These are phyloP conservation scores for Chironomus tepperi DNA, from an alignment of 1,140 invertebrate species.

Conservation along the genomic window DNA sequence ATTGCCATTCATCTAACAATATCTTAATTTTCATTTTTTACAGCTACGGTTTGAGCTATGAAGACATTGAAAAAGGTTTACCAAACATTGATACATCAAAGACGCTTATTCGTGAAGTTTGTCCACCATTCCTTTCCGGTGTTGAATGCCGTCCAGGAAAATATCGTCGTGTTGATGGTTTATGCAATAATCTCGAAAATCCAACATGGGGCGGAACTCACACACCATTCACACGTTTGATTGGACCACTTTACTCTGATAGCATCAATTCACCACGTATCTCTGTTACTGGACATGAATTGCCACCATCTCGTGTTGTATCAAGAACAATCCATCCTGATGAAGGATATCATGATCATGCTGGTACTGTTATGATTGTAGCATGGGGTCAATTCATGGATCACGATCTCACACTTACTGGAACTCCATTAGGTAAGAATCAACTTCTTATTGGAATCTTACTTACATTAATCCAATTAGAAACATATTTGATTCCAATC, in stretches of 20 bases:
- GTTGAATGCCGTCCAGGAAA: conserved; percentile 84
- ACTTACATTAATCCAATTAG: too few species aligned
- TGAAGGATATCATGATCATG: conserved; percentile 85
- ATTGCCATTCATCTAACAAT: too few species aligned
- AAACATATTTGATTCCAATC: too few species aligned
- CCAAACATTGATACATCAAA: conserved; percentile 84
- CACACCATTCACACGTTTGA: conserved; percentile 70
- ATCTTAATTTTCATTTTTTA: conserved; percentile 28
- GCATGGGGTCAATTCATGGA: conserved; percentile 94
- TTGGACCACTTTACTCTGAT: conserved; percentile 69
- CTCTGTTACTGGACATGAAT: conserved; percentile 57
- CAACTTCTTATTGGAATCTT: too few species aligned
- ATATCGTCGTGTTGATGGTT: conserved; percentile 79
- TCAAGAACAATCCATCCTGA: conserved; percentile 85
- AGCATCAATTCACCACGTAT: conserved; percentile 73
- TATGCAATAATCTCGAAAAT: conserved; percentile 87
- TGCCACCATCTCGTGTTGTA: conserved; percentile 74
- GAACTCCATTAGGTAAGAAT: conserved; percentile 67
- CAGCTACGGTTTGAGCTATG: conserved; percentile 74
- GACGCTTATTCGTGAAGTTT: conserved; percentile 76
- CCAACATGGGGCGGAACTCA: conserved; percentile 85
- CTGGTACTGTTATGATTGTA: conserved; percentile 87
- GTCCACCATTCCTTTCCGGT: conserved; percentile 76
- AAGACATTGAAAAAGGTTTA: conserved; percentile 79
- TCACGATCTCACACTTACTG: conserved; percentile 85